Evolutionary conservation across 2,888 invertebrate species (phyloP).

Genomic region (Sialis fuliginosa): DNA sequence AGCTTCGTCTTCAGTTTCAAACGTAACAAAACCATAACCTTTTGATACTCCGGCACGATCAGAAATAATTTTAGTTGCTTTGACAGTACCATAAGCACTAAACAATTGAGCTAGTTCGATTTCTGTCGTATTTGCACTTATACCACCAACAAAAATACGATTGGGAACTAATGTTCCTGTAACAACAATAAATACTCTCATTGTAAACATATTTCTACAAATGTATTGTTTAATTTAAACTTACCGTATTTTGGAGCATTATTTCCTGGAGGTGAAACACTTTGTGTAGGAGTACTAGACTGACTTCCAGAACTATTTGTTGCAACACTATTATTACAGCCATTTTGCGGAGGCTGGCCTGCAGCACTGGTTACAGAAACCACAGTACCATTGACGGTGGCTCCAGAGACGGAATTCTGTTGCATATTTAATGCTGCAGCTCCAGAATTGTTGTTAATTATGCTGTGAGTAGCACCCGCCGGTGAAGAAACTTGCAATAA

Average conservation of each 20-base stretch:
- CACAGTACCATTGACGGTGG: neutral
- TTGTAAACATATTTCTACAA: neutral
- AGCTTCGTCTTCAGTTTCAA: conserved; percentile 77
- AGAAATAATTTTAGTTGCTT: conserved; percentile 85
- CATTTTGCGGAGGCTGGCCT: neutral
- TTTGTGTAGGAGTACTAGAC: conserved; percentile 15
- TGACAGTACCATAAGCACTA: conserved; percentile 75
- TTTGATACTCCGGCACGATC: conserved; percentile 91
- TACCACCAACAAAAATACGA: conserved; percentile 91
- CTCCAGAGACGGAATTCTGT: neutral
- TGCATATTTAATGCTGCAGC: neutral
- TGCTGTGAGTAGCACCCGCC: neutral
- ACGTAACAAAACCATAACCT: conserved; percentile 74
- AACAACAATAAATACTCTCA: neutral
- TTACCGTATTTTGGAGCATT: conserved; percentile 34
- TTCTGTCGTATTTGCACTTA: conserved; percentile 84
- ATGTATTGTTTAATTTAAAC: conserved; percentile 6
- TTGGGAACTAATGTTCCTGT: conserved; percentile 78
- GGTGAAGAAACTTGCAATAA: neutral
- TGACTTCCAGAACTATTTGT: conserved; percentile 14
- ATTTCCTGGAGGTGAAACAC: conserved; percentile 23
- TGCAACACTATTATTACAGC: neutral
- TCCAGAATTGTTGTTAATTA: neutral
- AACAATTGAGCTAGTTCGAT: conserved; percentile 82
- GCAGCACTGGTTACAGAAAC: neutral